Base-by-base conservation (phyloP, 2,113 vertebrate genomes). In the Melanerpes aurifrons region DNA sequence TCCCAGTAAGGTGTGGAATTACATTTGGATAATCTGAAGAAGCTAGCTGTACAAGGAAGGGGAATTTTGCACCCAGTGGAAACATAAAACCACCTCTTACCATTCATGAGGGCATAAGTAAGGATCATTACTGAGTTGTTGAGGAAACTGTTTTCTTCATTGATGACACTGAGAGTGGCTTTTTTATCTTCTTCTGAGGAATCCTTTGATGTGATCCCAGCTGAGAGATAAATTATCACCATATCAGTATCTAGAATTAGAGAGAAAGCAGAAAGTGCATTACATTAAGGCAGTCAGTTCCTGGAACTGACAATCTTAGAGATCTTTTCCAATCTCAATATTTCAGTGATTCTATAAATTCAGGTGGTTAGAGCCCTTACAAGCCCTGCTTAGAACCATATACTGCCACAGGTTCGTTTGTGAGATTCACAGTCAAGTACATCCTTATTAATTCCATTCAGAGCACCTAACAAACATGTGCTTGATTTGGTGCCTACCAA, bases 71-170 rank as follows among this genome's bases (percentile, higher is more conserved):
- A 82, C 54, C 91, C 92, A 18, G 24, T 69, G 86, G 85, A 58
- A 93, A 79, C 29, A 84, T 28, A 21, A 1, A 40, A 25, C 11
- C 12, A 15, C 64, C 73, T 62, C 98, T 96, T 95, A 99, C 99
- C 99, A 5, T 99, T 99, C 98, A 99, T 99, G 67, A 99, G 99
- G 4, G 99, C 99, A 0, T 99, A 99, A 67, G 99, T 99, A 89
- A 99, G 99, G 96, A 99, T 99, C 99, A 99, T 99, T n/a, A 99
- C 99, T 0, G 99, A 99, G 97, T 99, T 99, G 97, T 99, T 99
- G 88, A 99, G 98, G 96, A 99, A 98, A 58, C 98, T 97, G 92
- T 99, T 99, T 94, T 99, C 99, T 78, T 99, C 99, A 61, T 97
- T 98, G 93, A 99, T 98, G 96, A 98, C 98, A n/a, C 98, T 98